Evolutionary conservation across 37 sponge, comb jelly and placozoan species (phyloP).

Genomic region (Tethya wilhelma): DNA sequence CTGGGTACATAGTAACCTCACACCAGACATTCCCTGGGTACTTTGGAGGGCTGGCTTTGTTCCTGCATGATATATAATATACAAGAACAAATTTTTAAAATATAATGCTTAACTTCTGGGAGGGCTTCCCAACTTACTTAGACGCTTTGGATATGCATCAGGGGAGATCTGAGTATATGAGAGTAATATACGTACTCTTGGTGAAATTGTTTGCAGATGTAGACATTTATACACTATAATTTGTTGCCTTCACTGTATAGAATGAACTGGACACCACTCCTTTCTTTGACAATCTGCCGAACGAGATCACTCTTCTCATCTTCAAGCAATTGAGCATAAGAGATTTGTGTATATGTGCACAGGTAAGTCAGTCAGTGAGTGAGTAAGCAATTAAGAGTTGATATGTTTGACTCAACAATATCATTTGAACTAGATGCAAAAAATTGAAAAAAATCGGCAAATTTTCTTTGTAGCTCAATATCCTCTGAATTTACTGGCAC

Average conservation of each 20-base stretch:
- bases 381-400: background rate
- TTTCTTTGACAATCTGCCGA: slow-evolving; percentile 81
- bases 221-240: slow-evolving; percentile 1
- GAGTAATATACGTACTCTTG: no score
- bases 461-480: no score
- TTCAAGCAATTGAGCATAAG: slow-evolving; percentile 53
- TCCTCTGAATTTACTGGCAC: no score
- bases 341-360: slow-evolving; percentile 70
- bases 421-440: no score
- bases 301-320: slow-evolving; percentile 65
- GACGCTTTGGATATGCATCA: no score
- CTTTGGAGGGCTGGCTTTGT: no score
- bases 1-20: slow-evolving; percentile 47
- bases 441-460: no score
- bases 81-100: no score
- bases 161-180: no score
- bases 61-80: no score
- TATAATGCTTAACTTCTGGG: no score
- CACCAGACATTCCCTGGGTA: background rate
- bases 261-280: slow-evolving; percentile 78
- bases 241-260: slow-evolving; percentile 23
- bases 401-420: background rate
- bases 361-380: slow-evolving; percentile 18
- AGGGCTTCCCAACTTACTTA: no score
- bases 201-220: background rate